A percentile compares a stretch with the other conserved stretches of the same genome.
Evolutionary conservation across 2,888 invertebrate genomes (phyloP).

Genomic region (Piscicola geometra): DNA sequence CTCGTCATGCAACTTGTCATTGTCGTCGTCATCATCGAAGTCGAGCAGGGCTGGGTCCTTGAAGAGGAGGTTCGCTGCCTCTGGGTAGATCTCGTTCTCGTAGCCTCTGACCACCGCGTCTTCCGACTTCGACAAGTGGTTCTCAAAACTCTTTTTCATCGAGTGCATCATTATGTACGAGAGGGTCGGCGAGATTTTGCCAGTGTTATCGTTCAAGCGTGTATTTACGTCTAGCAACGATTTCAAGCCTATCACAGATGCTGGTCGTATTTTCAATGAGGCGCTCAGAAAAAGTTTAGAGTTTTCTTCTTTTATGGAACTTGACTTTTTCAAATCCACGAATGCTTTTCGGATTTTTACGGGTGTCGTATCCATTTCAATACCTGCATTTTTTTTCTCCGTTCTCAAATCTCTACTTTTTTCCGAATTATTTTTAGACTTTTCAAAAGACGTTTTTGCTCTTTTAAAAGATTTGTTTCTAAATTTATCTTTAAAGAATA

Average conservation of each 20-base stretch:
- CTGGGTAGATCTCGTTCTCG: not conserved
- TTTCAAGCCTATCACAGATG: conserved; percentile 25
- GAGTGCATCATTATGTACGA: conserved; percentile 25
- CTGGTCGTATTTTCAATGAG: conserved; percentile 12
- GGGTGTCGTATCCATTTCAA: not conserved
- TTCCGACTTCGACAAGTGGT: not conserved
- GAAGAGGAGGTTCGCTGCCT: conserved; percentile 25
- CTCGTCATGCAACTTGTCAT: conserved; percentile 23
- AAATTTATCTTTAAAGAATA: not conserved
- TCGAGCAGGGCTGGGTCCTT: conserved; percentile 27
- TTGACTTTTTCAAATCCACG: not conserved
- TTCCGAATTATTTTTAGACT: not conserved
- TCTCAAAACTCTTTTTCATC: not conserved
- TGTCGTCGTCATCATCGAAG: conserved; percentile 35
- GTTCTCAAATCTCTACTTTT: not conserved
- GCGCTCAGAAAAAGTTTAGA: conserved; percentile 1
- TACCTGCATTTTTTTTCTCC: not conserved
- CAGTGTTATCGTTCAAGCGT: not conserved
- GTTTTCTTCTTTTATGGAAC: conserved; percentile 4
- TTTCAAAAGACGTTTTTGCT: not conserved
- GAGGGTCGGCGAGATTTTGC: conserved; percentile 5
- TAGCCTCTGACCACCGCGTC: not conserved
- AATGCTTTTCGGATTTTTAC: not conserved
- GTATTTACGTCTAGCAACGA: conserved; percentile 20
- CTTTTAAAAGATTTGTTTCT: not conserved